Percentiles rank a stretch among this genome's conserved stretches.
These are phyloP conservation scores for Gastrophryne carolinensis DNA, from an alignment of 2,797 vertebrate genomes.

Conservation along the genomic window DNA sequence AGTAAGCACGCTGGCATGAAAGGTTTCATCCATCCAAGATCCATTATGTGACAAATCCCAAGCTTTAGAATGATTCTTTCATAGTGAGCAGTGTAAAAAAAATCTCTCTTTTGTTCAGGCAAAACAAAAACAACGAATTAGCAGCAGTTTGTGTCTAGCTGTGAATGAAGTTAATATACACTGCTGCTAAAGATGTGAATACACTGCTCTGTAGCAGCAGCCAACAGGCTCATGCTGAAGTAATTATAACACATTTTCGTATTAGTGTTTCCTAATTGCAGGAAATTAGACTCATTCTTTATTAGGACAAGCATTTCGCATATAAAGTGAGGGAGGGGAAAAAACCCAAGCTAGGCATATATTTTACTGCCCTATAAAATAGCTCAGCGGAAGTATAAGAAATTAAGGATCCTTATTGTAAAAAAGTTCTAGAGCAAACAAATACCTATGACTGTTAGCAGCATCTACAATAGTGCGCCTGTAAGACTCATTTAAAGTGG, in stretches of 20 bases:
- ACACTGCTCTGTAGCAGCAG: conserved; percentile 26
- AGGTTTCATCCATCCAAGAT: conserved; percentile 15
- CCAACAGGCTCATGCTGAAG: conserved; percentile 35
- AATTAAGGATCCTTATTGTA: background rate
- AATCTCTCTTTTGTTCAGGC: conserved; percentile 40
- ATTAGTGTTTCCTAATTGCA: conserved; percentile 46
- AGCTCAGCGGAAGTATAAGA: background rate
- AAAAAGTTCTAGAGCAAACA: background rate
- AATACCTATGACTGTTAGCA: background rate
- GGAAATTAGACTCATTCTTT: conserved; percentile 52
- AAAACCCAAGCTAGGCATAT: background rate
- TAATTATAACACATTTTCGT: conserved; percentile 51
- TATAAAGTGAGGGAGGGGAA: conserved; percentile 27
- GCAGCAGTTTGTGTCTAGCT: conserved; percentile 45
- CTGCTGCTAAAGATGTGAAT: conserved; percentile 14
- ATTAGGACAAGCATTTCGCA: conserved; percentile 42
- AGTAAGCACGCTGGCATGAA: conserved; percentile 25
- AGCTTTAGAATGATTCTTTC: conserved; percentile 38
- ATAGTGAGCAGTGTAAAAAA: conserved; percentile 39
- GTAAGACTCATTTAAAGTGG: too few species aligned
- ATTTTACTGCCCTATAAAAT: background rate
- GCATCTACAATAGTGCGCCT: background rate
- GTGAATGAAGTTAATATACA: conserved; percentile 44
- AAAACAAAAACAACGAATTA: conserved; percentile 52
- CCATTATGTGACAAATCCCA: conserved; percentile 39